phyloP scores from a whole-genome alignment of 2,797 vertebrate species.

The Arctocebus calabarensis region DNA sequence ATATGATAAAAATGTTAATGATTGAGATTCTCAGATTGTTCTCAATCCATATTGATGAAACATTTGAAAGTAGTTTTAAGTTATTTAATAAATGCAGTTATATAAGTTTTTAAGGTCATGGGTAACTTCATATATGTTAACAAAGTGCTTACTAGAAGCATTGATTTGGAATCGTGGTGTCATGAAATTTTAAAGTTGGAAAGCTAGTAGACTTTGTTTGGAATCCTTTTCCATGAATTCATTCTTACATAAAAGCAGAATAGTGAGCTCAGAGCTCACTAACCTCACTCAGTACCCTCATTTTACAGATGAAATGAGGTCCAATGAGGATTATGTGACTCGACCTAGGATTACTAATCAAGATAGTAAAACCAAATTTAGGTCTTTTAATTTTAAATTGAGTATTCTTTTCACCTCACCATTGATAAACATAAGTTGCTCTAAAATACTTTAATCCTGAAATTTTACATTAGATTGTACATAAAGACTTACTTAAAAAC shows the following conservation, averaged over 20 bases:
- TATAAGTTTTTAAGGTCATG: background rate
- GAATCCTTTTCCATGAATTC: constrained; percentile 18
- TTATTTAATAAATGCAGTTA: constrained; percentile 58
- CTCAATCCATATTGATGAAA: constrained; percentile 46
- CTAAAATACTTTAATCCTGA: constrained; percentile 53
- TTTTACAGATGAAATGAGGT: constrained; percentile 27
- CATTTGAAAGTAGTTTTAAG: constrained; percentile 43
- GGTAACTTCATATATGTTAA: constrained; percentile 11
- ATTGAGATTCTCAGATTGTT: constrained; percentile 53
- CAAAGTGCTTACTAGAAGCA: constrained; percentile 6
- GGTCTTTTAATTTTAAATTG: constrained; percentile 8
- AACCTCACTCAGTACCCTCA: background rate
- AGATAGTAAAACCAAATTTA: constrained; percentile 55
- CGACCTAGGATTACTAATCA: background rate
- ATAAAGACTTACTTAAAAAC: background rate
- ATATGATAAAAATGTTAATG: constrained; percentile 55
- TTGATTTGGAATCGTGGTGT: constrained; percentile 33
- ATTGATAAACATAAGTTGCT: constrained; percentile 59
- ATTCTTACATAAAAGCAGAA: background rate
- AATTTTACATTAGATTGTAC: constrained; percentile 4
- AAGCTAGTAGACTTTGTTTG: constrained; percentile 36
- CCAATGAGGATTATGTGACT: constrained; percentile 4
- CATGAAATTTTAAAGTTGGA: constrained; percentile 46
- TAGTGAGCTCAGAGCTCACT: background rate
- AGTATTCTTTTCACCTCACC: background rate